These are phyloP conservation scores for Marcusenius ussheri DNA, from an alignment of 2,113 vertebrate species.

Conservation along the genomic window DNA sequence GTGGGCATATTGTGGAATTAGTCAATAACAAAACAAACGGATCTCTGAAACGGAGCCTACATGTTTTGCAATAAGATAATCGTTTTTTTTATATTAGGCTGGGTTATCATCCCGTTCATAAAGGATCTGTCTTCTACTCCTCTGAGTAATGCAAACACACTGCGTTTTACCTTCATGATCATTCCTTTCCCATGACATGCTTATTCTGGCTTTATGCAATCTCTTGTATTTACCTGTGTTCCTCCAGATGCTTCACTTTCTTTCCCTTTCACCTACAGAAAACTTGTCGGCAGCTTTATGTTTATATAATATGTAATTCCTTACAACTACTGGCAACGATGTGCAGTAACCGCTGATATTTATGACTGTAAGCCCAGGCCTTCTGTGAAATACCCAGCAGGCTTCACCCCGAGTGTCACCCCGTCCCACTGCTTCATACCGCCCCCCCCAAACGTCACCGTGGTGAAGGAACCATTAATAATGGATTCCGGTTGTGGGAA, in stretches of 20 bases:
- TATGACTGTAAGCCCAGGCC: not conserved
- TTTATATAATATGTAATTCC: not conserved
- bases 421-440: not conserved
- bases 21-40: not conserved
- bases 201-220: not conserved
- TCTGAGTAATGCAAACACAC: not conserved
- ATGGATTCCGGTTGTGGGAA: conserved; percentile 47
- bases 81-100: not conserved
- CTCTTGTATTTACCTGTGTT: not conserved
- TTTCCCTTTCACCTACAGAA: not conserved
- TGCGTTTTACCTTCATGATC: not conserved
- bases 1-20: not conserved
- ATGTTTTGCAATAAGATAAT: not conserved
- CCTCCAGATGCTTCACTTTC: not conserved
- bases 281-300: not conserved
- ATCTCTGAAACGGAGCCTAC: not conserved
- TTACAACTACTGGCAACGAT: not conserved
- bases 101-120: not conserved
- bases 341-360: not conserved
- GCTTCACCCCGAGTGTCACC: not conserved
- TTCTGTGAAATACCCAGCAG: not conserved
- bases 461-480: conserved; percentile 53
- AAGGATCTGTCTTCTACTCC: not conserved
- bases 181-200: not conserved
- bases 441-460: conserved; percentile 15